phyloP scores from a whole-genome alignment of 1,140 invertebrate species.

The Phthorimaea operculella region DNA sequence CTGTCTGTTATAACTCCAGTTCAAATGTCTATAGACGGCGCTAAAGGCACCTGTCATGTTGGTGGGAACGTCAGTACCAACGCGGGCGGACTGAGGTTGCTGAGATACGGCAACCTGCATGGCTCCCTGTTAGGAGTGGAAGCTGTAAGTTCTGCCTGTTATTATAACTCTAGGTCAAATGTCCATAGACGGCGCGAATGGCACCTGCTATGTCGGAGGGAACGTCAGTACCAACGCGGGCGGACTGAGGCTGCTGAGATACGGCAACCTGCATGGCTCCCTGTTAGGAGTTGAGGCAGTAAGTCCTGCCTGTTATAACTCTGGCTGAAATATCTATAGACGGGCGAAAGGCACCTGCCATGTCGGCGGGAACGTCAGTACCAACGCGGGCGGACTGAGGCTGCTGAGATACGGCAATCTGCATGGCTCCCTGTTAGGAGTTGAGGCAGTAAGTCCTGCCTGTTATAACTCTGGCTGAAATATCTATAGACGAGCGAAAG shows the following conservation, averaged over 20 bases:
- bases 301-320: constrained; percentile 40
- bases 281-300: constrained; percentile 94
- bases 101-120: constrained; percentile 96
- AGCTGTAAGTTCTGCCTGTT: constrained; percentile 74
- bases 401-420: constrained; percentile 95
- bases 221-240: constrained; percentile 98
- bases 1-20: neutral
- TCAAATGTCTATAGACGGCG: constrained; percentile 96
- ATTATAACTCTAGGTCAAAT: constrained; percentile 72
- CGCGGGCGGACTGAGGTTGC: constrained; percentile 92
- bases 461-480: constrained; percentile 73
- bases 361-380: constrained; percentile 96
- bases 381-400: constrained; percentile 96
- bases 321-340: constrained; percentile 97
- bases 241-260: constrained; percentile 91
- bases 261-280: constrained; percentile 94
- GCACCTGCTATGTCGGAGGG: constrained; percentile 96
- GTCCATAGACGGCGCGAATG: constrained; percentile 97
- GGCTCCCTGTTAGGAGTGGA: constrained; percentile 93
- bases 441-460: constrained; percentile 84
- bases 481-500: constrained; percentile 98
- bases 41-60: constrained; percentile 97
- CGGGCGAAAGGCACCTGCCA: constrained; percentile 97
- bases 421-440: constrained; percentile 89
- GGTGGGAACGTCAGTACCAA: constrained; percentile 98